Evolutionary conservation across 2,888 invertebrate genomes (phyloP).

Genomic region (Oscheius sp.): DNA sequence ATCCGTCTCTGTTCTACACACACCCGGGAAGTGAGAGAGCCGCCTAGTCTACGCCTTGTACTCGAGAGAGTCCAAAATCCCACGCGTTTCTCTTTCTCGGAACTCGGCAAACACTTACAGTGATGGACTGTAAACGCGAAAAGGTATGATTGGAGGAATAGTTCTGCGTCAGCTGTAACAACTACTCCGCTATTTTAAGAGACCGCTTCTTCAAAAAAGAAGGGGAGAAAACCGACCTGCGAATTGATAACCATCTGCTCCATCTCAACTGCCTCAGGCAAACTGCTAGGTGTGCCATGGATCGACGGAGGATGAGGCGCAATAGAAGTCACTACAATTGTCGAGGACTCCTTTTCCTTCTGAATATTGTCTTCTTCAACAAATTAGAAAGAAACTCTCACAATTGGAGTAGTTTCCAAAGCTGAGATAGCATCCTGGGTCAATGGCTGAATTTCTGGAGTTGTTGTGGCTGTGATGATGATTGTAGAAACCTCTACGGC

Average conservation of each 20-base stretch:
- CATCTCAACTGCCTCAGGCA: background rate
- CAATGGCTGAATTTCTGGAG: background rate
- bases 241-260: background rate
- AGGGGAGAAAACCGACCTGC: background rate
- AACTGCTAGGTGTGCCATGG: constrained; percentile 36
- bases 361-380: background rate
- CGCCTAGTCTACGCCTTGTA: constrained; percentile 2
- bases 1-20: constrained; percentile 25
- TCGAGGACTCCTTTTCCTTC: constrained; percentile 9
- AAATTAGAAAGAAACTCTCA: background rate
- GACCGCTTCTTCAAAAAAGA: background rate
- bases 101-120: constrained; percentile 16
- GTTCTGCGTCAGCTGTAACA: constrained; percentile 6
- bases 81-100: constrained; percentile 14
- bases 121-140: constrained; percentile 12
- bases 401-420: constrained; percentile 8
- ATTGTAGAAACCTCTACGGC: constrained; percentile 4
- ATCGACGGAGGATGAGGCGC: constrained; percentile 34
- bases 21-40: background rate
- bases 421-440: background rate
- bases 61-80: background rate
- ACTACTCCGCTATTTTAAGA: background rate
- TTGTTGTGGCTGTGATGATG: constrained; percentile 7
- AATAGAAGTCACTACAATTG: constrained; percentile 39
- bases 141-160: too few species aligned